These are phyloP conservation scores for Engraulis encrasicolus DNA, from an alignment of 2,113 vertebrate genomes.

Conservation along the genomic window DNA sequence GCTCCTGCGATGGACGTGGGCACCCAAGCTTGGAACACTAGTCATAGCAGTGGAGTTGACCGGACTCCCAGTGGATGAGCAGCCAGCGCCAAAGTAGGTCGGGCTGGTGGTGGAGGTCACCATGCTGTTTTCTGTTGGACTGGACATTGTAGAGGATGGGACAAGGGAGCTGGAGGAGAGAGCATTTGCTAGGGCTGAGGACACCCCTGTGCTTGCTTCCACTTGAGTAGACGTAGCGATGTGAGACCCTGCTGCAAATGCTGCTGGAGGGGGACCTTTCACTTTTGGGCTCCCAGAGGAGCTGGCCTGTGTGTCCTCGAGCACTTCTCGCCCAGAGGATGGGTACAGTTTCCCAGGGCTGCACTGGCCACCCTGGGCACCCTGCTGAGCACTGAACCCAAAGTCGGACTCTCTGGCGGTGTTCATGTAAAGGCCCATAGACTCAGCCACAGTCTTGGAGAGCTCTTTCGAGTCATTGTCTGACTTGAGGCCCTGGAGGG, in stretches of 20 bases:
- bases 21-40: slow-evolving; percentile 71
- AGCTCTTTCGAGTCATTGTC: slow-evolving; percentile 96
- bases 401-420: slow-evolving; percentile 91
- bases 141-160: slow-evolving; percentile 71
- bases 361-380: slow-evolving; percentile 64
- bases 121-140: slow-evolving; percentile 83
- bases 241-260: slow-evolving; percentile 70
- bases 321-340: slow-evolving; percentile 77
- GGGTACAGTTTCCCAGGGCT: slow-evolving; percentile 89
- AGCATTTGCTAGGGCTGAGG: slow-evolving; percentile 75
- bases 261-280: slow-evolving; percentile 71
- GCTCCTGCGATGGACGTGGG: slow-evolving; percentile 81
- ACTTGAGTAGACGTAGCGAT: slow-evolving; percentile 74
- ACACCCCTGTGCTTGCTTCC: slow-evolving; percentile 68
- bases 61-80: slow-evolving; percentile 80
- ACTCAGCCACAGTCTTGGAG: slow-evolving; percentile 94
- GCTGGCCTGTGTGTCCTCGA: slow-evolving; percentile 70
- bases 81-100: slow-evolving; percentile 81
- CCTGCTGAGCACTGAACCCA: slow-evolving; percentile 82
- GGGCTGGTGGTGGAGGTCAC: slow-evolving; percentile 91
- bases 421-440: slow-evolving; percentile 99
- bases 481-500: slow-evolving; percentile 75
- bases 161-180: slow-evolving; percentile 83
- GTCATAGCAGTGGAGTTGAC: slow-evolving; percentile 78
- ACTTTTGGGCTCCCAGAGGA: slow-evolving; percentile 70